Evolutionary conservation across 2,113 vertebrate genomes (phyloP), one percentile per base, ranked within the genome.

Genomic region (Tenrec ecaudatus): DNA sequence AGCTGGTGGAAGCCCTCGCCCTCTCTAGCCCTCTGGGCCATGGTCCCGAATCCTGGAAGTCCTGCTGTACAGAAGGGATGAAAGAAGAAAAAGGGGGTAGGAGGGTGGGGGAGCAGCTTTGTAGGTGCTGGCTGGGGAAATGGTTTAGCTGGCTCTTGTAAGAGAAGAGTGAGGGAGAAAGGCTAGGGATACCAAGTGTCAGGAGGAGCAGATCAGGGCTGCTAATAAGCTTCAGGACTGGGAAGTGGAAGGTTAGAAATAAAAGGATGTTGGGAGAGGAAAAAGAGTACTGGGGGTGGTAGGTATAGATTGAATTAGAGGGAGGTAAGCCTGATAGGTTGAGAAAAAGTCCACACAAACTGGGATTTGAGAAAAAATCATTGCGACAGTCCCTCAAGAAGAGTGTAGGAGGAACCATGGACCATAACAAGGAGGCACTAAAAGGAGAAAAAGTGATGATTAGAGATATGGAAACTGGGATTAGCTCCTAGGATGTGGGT

Each of bases 1-100:
- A 90, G 62, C 88, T 76, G 57, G 36, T 81, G 82, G 93, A 64
- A 89, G 66, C 77, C 88, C 47, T 68, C 66, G 27, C n/a, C 47
- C n/a, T 93, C 31, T 77, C 31, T 53, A 60, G 1, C 79, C 89
- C 76, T 86, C 43, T 64, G 79, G 89, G 71, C 76, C 47, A 86
- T 29, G 91, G 80, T 84, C 58, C 57, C 6, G 47, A n/a, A 86
- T 95, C 92, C 90, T 95, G 94, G 92, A 94, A 95, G 71, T 90
- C 88, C 43, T 92, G 3, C 11, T 66, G 31, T 78, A 87, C 7
- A 64, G 19, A 90, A 75, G 82, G 36, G 62, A 66, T 47, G 40
- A 29, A 76, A 73, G 58, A 86, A 23, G 20, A 40, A 73, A n/a
- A 57, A 89, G 36, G 73, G 84, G 69, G 77, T 9, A 31, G 11